phyloP scores from a whole-genome alignment of 1,140 invertebrate genomes.

The Catajapyx aquilonaris region DNA sequence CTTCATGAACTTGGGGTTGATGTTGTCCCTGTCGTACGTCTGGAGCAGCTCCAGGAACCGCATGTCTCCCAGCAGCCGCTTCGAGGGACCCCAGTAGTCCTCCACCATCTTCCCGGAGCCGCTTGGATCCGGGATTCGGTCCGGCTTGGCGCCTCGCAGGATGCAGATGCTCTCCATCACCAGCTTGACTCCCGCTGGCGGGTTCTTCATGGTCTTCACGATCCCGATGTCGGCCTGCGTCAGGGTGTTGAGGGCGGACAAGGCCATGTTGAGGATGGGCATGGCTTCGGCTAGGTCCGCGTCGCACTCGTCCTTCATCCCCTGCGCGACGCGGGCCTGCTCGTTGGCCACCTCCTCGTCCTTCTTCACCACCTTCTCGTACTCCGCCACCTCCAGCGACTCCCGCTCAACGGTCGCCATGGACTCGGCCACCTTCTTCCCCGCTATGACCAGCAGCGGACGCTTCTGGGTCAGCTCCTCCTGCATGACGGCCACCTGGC shows the following conservation, averaged over 20 bases:
- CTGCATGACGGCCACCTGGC: constrained; percentile 69
- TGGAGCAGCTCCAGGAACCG: constrained; percentile 69
- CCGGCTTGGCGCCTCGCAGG: constrained; percentile 63
- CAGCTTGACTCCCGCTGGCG: constrained; percentile 75
- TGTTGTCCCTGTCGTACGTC: constrained; percentile 82
- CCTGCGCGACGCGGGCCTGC: constrained; percentile 57
- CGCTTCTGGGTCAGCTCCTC: constrained; percentile 61
- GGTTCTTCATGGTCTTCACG: constrained; percentile 95
- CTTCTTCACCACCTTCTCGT: constrained; percentile 30
- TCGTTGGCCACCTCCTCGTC: constrained; percentile 46
- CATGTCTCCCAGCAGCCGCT: constrained; percentile 73
- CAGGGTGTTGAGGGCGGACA: constrained; percentile 73
- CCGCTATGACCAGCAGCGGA: constrained; percentile 67
- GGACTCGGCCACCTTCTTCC: constrained; percentile 59
- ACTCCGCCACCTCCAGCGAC: constrained; percentile 56
- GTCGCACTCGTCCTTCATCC: constrained; percentile 89
- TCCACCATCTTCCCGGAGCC: constrained; percentile 52
- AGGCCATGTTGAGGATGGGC: constrained; percentile 75
- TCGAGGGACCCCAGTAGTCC: constrained; percentile 85
- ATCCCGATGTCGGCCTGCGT: constrained; percentile 81
- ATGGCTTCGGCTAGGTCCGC: constrained; percentile 79
- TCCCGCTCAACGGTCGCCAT: constrained; percentile 60
- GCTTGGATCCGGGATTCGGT: constrained; percentile 49
- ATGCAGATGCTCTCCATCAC: constrained; percentile 95
- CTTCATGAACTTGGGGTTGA: constrained; percentile 57